These are phyloP conservation scores for Julus scandinavius DNA, from an alignment of 2,888 invertebrate genomes.

Conservation along the genomic window DNA sequence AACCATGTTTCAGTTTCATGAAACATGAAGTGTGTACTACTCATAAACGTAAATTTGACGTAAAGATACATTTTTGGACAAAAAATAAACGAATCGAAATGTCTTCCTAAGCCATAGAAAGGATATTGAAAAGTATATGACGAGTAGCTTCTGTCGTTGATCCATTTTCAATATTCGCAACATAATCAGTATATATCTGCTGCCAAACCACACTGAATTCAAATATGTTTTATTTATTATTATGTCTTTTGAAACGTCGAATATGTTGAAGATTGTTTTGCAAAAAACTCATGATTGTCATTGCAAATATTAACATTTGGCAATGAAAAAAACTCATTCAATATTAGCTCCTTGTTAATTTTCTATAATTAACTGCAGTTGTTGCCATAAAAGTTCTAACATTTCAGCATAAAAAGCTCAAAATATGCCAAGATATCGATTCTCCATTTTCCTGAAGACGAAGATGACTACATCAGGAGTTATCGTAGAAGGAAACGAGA, in stretches of 20 bases:
- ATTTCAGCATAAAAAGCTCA: not conserved
- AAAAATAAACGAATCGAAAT: too few relatives aligned
- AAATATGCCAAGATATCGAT: slow-evolving; percentile 30
- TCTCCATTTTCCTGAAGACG: not conserved
- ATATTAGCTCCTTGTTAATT: slow-evolving; percentile 6
- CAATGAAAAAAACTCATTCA: not conserved
- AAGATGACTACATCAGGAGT: not conserved
- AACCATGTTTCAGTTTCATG: too few relatives aligned
- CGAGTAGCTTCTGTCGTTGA: not conserved
- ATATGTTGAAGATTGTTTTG: not conserved
- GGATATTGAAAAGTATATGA: too few relatives aligned
- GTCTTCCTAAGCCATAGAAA: too few relatives aligned
- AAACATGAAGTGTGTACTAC: too few relatives aligned
- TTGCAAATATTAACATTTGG: not conserved
- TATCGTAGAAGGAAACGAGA: not conserved
- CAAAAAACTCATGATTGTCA: not conserved
- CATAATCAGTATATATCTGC: not conserved
- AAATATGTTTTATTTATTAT: not conserved
- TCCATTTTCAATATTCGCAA: not conserved
- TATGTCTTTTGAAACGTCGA: not conserved
- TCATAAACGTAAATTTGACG: too few relatives aligned
- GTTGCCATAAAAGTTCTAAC: slow-evolving; percentile 1
- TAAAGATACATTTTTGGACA: too few relatives aligned
- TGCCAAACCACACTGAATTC: not conserved
- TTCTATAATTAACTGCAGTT: slow-evolving; percentile 45